Percentiles rank a stretch among this genome's conserved stretches.
These are phyloP conservation scores for Gasterosteus aculeatus DNA, from an alignment of 2,113 vertebrate species.

Conservation along the genomic window DNA sequence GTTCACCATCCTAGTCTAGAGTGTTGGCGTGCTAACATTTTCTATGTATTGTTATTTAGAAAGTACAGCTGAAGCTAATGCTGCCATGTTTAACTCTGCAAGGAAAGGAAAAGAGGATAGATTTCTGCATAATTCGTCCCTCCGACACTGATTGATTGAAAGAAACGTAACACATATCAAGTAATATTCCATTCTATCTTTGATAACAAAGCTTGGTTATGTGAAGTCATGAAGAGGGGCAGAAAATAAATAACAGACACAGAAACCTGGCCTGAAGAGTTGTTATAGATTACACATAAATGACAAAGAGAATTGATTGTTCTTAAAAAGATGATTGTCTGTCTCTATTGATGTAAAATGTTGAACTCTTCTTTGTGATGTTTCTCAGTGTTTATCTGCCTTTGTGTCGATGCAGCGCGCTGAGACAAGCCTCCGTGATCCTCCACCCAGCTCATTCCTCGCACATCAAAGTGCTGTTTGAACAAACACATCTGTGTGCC, in stretches of 20 bases:
- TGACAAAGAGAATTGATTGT: no score
- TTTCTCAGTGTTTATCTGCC: neutral
- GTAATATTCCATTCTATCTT: neutral
- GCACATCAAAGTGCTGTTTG: neutral
- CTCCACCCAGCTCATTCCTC: constrained; percentile 6
- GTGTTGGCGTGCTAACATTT: neutral
- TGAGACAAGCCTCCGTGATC: constrained; percentile 9
- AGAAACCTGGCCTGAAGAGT: neutral
- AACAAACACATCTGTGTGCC: constrained; percentile 12
- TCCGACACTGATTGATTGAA: neutral
- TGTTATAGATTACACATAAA: no score
- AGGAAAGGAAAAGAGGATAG: neutral
- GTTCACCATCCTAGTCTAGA: neutral
- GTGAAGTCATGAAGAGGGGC: neutral
- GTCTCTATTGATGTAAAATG: neutral
- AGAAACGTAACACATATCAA: neutral
- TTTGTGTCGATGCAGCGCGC: neutral
- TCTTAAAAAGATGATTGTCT: no score
- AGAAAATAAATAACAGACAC: neutral
- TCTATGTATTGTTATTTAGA: neutral
- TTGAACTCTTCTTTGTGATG: no score
- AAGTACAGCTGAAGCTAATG: neutral
- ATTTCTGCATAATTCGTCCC: neutral
- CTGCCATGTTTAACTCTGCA: no score
- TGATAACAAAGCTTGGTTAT: neutral